A percentile compares a stretch with the other conserved stretches of the same genome.
These are phyloP conservation scores for Acestrorhynchus altus DNA, from an alignment of 2,797 vertebrate species.

Conservation along the genomic window DNA sequence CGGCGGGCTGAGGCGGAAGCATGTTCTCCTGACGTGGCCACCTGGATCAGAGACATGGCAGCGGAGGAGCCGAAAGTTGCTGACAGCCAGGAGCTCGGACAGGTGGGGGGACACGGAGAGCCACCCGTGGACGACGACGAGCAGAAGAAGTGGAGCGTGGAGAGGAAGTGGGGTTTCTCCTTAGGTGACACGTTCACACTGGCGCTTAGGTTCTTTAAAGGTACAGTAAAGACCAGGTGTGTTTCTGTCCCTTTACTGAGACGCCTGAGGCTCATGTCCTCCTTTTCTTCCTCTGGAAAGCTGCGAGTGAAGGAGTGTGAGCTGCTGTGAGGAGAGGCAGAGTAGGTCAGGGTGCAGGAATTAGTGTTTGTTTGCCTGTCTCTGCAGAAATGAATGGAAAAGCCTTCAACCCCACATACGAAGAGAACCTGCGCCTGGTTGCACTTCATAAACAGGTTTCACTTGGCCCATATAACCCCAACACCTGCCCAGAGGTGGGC, in stretches of 20 bases:
- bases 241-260: too few species aligned
- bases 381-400: slow-evolving; percentile 96
- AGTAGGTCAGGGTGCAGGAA: too few species aligned
- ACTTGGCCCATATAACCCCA: slow-evolving; percentile 92
- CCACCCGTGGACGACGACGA: slow-evolving; percentile 44
- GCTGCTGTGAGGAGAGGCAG: too few species aligned
- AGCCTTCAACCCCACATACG: slow-evolving; percentile 97
- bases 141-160: slow-evolving; percentile 69
- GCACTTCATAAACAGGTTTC: slow-evolving; percentile 94
- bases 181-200: slow-evolving; percentile 89
- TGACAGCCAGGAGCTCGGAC: background rate
- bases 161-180: slow-evolving; percentile 91
- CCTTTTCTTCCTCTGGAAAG: too few species aligned
- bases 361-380: background rate
- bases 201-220: slow-evolving; percentile 95
- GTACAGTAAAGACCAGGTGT: slow-evolving; percentile 66
- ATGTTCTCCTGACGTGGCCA: slow-evolving; percentile 51
- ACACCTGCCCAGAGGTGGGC: slow-evolving; percentile 93
- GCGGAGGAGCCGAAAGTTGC: slow-evolving; percentile 2
- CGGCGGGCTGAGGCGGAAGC: slow-evolving; percentile 51
- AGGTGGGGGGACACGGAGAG: background rate
- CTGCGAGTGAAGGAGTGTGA: too few species aligned
- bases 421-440: slow-evolving; percentile 95
- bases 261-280: too few species aligned
- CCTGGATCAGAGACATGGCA: slow-evolving; percentile 39